phyloP scores from a whole-genome alignment of 30 jellyfish, hydroid and myxozoan species.

The Turritopsis dohrnii region DNA sequence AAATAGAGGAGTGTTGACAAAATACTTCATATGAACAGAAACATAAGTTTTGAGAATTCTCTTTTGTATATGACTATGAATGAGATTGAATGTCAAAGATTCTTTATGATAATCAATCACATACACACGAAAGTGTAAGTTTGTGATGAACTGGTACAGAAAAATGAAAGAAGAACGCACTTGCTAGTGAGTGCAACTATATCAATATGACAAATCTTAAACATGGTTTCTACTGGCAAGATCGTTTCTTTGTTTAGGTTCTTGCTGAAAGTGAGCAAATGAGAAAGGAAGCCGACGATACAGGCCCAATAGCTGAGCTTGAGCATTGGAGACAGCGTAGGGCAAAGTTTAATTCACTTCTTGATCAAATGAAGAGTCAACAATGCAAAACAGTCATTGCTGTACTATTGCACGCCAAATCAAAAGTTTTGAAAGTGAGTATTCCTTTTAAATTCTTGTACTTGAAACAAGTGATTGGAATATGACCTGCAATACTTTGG shows the following conservation, averaged over 20 bases:
- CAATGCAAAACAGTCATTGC: slow-evolving; percentile 79
- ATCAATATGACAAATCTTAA: no score
- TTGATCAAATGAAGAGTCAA: slow-evolving; percentile 76
- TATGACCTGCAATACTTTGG: neutral
- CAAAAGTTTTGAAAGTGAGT: slow-evolving; percentile 69
- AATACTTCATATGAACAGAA: no score
- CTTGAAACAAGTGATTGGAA: neutral
- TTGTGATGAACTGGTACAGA: no score
- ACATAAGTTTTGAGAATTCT: no score
- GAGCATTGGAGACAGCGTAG: slow-evolving; percentile 97
- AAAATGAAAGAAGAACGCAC: no score
- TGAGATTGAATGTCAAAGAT: no score
- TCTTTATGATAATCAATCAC: no score
- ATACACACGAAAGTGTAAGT: no score
- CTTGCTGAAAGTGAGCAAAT: slow-evolving; percentile 97
- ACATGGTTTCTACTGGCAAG: no score
- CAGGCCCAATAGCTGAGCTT: slow-evolving; percentile 96
- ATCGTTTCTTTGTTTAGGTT: slow-evolving; percentile 63
- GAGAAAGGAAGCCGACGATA: slow-evolving; percentile 98
- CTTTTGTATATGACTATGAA: no score
- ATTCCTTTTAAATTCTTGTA: neutral
- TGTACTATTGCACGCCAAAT: slow-evolving; percentile 71
- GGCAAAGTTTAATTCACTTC: slow-evolving; percentile 85
- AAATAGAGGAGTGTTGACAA: no score
- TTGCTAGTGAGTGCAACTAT: no score